Conservation (phyloP, 2,888 invertebrate genomes). For the Tenodera sinensis region DNA sequence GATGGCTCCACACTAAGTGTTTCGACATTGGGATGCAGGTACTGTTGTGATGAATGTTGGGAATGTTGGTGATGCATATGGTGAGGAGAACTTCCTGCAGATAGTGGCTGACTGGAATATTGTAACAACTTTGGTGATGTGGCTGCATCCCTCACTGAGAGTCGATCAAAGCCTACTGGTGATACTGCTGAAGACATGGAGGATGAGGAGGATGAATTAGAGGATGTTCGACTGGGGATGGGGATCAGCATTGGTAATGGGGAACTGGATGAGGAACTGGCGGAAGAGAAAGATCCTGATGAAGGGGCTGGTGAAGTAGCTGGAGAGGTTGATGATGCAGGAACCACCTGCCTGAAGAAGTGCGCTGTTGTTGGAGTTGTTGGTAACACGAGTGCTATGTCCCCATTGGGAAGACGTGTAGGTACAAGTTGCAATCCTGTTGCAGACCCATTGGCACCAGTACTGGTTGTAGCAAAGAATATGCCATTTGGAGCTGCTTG, state of each 20-base stretch:
- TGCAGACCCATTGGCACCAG: constrained; percentile 46
- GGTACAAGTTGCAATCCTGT: constrained; percentile 71
- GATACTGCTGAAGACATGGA: constrained; percentile 40
- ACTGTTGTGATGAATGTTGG: constrained; percentile 32
- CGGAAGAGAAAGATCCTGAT: constrained; percentile 35
- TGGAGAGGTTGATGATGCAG: constrained; percentile 19
- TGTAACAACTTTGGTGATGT: constrained; percentile 44
- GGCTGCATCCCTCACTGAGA: constrained; percentile 53
- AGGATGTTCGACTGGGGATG: constrained; percentile 69
- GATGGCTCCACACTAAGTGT: not conserved
- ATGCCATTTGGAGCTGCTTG: constrained; percentile 49
- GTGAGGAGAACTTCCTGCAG: constrained; percentile 32
- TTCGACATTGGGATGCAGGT: not conserved
- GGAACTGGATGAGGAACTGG: constrained; percentile 30
- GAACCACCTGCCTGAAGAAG: not conserved
- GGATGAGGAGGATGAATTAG: constrained; percentile 56
- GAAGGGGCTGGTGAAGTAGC: constrained; percentile 31
- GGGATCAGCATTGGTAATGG: constrained; percentile 66
- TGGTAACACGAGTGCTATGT: constrained; percentile 75
- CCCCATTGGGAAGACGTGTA: constrained; percentile 76
- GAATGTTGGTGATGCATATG: not conserved
- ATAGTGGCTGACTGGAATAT: constrained; percentile 41
- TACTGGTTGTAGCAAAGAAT: constrained; percentile 57
- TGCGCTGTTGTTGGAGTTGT: constrained; percentile 28
- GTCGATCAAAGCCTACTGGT: constrained; percentile 48